A percentile compares a stretch with the other conserved stretches of the same genome.
These are phyloP conservation scores for Mesopsocus fuscifrons DNA, from an alignment of 2,888 invertebrate species.

Conservation along the genomic window DNA sequence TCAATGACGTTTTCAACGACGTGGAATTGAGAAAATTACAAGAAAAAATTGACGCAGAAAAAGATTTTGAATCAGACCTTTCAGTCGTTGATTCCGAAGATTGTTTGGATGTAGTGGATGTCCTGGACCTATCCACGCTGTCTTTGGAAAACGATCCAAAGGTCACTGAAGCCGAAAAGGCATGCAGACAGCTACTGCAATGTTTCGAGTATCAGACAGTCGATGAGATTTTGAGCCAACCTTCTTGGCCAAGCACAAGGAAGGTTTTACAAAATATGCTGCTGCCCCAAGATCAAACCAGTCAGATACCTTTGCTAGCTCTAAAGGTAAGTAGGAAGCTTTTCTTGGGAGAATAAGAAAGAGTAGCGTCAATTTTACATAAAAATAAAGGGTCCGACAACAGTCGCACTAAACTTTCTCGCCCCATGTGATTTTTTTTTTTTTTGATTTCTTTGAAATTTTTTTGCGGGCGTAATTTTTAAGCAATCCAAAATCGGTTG, in stretches of 20 bases:
- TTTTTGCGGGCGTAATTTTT: no score
- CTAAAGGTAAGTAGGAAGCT: not conserved
- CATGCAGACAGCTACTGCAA: not conserved
- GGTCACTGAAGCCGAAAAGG: not conserved
- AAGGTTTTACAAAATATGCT: slow-evolving; percentile 4
- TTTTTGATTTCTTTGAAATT: no score
- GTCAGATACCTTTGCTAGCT: not conserved
- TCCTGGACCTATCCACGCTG: not conserved
- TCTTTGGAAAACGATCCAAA: not conserved
- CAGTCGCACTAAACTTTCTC: no score
- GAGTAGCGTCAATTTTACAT: not conserved
- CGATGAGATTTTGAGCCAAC: slow-evolving; percentile 1
- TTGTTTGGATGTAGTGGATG: not conserved
- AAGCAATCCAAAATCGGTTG: no score
- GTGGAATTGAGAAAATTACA: not conserved
- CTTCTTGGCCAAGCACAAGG: not conserved
- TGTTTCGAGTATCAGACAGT: not conserved
- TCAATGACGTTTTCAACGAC: not conserved
- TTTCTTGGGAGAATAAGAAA: not conserved
- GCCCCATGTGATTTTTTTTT: no score
- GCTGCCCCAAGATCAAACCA: not conserved
- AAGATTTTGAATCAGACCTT: not conserved
- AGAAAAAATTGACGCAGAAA: not conserved
- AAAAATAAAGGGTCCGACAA: no score
- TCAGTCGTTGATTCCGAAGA: not conserved